Evolutionary conservation across 2,113 vertebrate genomes (phyloP), one percentile per base, ranked within the genome.

Genomic region (Bubalus kerabau): DNA sequence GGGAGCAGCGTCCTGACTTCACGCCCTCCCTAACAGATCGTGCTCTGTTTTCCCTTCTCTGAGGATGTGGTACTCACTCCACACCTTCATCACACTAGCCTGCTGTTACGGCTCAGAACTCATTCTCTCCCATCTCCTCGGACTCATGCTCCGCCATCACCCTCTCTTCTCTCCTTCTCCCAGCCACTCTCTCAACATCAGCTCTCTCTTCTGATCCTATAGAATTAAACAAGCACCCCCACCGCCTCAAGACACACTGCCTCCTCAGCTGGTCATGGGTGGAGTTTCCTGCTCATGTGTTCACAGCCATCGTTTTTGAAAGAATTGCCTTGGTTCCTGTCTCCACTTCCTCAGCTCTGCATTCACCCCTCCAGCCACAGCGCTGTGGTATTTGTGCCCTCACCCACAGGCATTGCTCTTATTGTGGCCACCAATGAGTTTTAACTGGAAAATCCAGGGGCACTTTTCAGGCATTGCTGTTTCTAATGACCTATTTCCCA

Each of bases 61-160:
- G 56, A 24, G 28, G 28, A n/a, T 11, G 11, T 7, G 46, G 32
- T 16, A 3, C 16, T 10, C 28, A 59, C 23, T 15, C 9, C 3
- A 23, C 2, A 13, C 14, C 52, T 17, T 48, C 2, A 10, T 5
- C 3, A 32, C 0, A 0, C 40, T 1, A 43, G 40, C 48, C 30
- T 2, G n/a, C 67, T 17, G 11, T 40, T 43, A 43, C 3, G 0
- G 10, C 43, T 50, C 15, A 10, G 81, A 13, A 13, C 13, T 54
- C 8, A 50, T 76, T 32, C 74, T 50, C 15, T 40, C 11, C 32
- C 23, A 0, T 14, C 23, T 46, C 54, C n/a, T 28, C 19, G 10
- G 30, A 8, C n/a, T 59, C 40, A 0, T 5, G 40, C 21, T 81
- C 76, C 11, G 3, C 74, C 62, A 52, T 10, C 24, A 10, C 4